Evolutionary conservation across 2,888 invertebrate genomes (phyloP).

Genomic region (Doris montereyensis): DNA sequence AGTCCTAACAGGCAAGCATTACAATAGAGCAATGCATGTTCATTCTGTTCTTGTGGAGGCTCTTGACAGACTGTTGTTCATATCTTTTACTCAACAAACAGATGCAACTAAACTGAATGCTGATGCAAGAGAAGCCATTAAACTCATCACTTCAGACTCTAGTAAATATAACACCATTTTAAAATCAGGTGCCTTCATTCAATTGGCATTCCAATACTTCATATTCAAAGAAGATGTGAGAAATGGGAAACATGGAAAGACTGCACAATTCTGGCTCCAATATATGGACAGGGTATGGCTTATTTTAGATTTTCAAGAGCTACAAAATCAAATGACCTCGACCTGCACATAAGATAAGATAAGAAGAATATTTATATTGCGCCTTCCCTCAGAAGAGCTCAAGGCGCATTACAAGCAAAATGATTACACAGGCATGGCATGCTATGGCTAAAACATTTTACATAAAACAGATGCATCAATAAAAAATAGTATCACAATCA

Average conservation of each 20-base stretch:
- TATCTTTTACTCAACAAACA: not conserved
- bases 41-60: constrained; percentile 40
- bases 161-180: constrained; percentile 4
- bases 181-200: not conserved
- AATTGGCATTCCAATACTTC: not conserved
- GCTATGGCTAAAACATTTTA: too few species aligned
- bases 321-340: constrained; percentile 28
- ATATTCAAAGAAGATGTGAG: constrained; percentile 34
- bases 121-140: too few species aligned
- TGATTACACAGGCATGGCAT: too few species aligned
- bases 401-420: too few species aligned
- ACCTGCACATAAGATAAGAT: not conserved
- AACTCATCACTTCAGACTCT: too few species aligned
- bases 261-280: constrained; percentile 44
- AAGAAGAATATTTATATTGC: too few species aligned
- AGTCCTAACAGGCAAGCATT: constrained; percentile 41
- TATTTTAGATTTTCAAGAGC: constrained; percentile 40
- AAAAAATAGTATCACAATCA: too few species aligned
- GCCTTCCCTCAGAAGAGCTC: too few species aligned
- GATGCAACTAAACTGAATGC: not conserved
- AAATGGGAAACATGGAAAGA: constrained; percentile 36
- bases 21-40: constrained; percentile 44
- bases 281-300: constrained; percentile 42
- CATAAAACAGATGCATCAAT: too few species aligned
- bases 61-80: constrained; percentile 36